These are phyloP conservation scores for Tachina grossa DNA, from an alignment of 2,888 invertebrate species.

Conservation along the genomic window DNA sequence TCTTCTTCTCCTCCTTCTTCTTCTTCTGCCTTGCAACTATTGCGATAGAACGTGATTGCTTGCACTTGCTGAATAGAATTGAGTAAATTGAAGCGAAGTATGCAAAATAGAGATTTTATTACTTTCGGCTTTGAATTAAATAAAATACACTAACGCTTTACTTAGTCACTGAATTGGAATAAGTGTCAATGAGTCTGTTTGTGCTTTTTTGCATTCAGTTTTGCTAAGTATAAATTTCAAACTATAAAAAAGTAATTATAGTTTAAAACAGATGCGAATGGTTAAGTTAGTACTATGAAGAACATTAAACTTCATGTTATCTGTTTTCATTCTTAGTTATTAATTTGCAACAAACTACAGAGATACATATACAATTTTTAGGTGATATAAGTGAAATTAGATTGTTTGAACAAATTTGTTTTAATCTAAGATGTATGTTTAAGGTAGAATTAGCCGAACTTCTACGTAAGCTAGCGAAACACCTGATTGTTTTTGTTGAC, in stretches of 20 bases:
- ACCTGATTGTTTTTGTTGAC: too few species aligned
- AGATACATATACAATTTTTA: too few species aligned
- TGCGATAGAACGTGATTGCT: constrained; percentile 16
- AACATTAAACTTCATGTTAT: not conserved
- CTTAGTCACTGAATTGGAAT: not conserved
- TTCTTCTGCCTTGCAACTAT: constrained; percentile 1
- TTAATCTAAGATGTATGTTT: too few species aligned
- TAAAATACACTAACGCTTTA: not conserved
- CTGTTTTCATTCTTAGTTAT: not conserved
- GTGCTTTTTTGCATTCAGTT: not conserved
- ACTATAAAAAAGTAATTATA: constrained; percentile 13
- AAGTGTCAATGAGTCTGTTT: not conserved
- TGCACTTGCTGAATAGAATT: not conserved
- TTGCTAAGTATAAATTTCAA: constrained; percentile 6
- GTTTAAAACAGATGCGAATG: constrained; percentile 3
- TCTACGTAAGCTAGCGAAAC: too few species aligned
- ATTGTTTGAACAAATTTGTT: too few species aligned
- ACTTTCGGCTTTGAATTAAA: constrained; percentile 26
- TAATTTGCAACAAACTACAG: too few species aligned
- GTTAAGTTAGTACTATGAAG: not conserved
- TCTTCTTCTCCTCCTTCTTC: not conserved
- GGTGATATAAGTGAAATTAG: too few species aligned
- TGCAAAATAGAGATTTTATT: constrained; percentile 44
- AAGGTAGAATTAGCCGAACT: too few species aligned
- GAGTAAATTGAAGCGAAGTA: not conserved